These are phyloP conservation scores for Perodicticus potto DNA, from an alignment of 2,797 vertebrate genomes.

Conservation along the genomic window DNA sequence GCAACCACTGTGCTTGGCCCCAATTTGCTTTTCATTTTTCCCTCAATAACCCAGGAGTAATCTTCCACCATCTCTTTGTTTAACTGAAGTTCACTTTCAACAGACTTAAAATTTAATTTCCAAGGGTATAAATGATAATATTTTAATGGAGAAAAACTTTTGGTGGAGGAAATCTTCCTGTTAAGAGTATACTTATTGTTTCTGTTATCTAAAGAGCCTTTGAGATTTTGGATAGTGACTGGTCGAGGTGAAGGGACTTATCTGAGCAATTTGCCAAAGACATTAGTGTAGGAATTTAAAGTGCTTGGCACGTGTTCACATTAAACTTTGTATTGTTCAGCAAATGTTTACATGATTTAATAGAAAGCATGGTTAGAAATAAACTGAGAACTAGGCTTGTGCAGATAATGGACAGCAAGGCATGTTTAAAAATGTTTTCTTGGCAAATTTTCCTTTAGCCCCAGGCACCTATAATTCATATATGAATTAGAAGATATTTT, in stretches of 20 bases:
- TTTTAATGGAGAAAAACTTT: neutral
- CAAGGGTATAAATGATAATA: neutral
- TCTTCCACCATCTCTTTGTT: neutral
- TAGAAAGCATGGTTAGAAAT: neutral
- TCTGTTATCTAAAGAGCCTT: neutral
- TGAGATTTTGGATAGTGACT: neutral
- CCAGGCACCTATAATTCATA: neutral
- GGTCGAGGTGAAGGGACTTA: neutral
- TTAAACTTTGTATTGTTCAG: neutral
- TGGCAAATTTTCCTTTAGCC: neutral
- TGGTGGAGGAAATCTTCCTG: neutral
- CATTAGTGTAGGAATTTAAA: constrained; percentile 13
- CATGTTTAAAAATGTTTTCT: neutral
- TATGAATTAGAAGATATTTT: constrained; percentile 16
- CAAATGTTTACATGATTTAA: neutral
- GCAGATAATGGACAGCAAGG: neutral
- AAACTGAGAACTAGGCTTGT: neutral
- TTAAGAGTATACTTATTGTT: neutral
- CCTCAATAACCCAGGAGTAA: neutral
- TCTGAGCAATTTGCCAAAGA: neutral
- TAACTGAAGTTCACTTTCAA: neutral
- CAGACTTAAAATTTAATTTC: neutral
- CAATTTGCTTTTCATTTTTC: neutral
- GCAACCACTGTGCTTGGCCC: neutral
- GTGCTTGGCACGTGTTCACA: neutral